phyloP scores from a whole-genome alignment of 2,797 vertebrate genomes.

The Enteromius viviparus region DNA sequence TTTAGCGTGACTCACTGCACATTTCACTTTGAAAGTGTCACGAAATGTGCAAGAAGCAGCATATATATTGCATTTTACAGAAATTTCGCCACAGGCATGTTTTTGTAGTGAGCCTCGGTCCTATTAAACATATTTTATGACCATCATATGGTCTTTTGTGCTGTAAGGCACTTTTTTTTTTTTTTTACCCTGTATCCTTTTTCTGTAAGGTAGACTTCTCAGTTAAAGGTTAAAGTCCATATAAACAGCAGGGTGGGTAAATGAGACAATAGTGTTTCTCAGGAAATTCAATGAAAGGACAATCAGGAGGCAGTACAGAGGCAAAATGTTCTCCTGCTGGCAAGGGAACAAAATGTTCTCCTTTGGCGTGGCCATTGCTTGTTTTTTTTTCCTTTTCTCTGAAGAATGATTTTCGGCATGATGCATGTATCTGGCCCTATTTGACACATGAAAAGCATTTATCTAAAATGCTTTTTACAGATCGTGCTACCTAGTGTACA shows the following conservation, averaged over 20 bases:
- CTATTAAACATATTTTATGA: background rate
- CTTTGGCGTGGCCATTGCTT: constrained; percentile 4
- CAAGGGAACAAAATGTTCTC: constrained; percentile 47
- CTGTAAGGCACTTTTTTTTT: background rate
- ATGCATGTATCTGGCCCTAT: background rate
- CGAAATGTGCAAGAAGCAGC: background rate
- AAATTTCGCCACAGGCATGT: background rate
- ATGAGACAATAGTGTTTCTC: constrained; percentile 58
- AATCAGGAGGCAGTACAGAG: constrained; percentile 58
- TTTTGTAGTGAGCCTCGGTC: background rate
- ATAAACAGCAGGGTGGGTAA: constrained; percentile 52
- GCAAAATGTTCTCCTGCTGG: constrained; percentile 44
- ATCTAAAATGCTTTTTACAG: constrained; percentile 12
- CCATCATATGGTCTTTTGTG: background rate
- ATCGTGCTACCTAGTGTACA: background rate
- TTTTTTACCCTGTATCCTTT: constrained; percentile 17
- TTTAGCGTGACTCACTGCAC: background rate
- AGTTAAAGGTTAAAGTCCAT: constrained; percentile 44
- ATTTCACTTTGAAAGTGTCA: constrained; percentile 5
- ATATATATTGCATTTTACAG: background rate
- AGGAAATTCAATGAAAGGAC: constrained; percentile 59
- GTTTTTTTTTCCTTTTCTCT: background rate
- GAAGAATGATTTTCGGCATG: constrained; percentile 19
- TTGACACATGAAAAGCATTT: background rate
- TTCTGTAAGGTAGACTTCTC: constrained; percentile 34